Conservation (phyloP, 1,140 invertebrate genomes). For the Cotesia typhae region DNA sequence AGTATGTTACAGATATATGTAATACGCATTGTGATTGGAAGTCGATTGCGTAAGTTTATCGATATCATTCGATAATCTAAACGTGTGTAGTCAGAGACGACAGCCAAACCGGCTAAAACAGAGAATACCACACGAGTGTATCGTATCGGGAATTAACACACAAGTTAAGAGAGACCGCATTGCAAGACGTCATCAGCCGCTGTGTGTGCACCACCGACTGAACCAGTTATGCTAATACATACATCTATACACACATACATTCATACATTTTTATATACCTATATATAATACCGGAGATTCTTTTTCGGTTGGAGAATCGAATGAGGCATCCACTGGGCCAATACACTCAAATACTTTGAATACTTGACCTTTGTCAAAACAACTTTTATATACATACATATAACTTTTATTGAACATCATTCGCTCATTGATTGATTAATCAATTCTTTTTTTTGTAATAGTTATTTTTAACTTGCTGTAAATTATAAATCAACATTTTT, state of each 20-base stretch:
- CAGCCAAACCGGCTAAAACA: too few species aligned
- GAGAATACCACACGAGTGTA: too few species aligned
- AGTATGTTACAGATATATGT: background rate
- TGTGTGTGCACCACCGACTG: slow-evolving; percentile 18
- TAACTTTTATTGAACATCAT: background rate
- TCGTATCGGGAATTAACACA: background rate
- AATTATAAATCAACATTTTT: too few species aligned
- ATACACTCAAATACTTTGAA: slow-evolving; percentile 17
- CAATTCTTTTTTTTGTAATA: background rate
- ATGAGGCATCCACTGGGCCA: slow-evolving; percentile 25
- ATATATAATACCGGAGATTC: slow-evolving; percentile 31
- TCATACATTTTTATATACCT: background rate
- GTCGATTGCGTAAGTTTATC: background rate
- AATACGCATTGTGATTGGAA: background rate
- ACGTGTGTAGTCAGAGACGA: too few species aligned
- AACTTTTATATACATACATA: background rate
- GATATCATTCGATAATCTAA: slow-evolving; percentile 12
- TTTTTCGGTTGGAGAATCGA: slow-evolving; percentile 15
- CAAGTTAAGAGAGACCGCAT: background rate
- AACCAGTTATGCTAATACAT: slow-evolving; percentile 35
- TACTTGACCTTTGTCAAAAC: slow-evolving; percentile 15
- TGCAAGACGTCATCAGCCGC: slow-evolving; percentile 17
- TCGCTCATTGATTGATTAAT: background rate
- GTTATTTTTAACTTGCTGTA: too few species aligned
- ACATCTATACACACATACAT: background rate